These are phyloP conservation scores for human DNA, from an alignment of 2,113 vertebrate genomes.

Conservation along the genomic window GRCh38 chr2:137059001-137059500, in stretches of 20 bases:
- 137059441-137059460: neutral
- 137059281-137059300: neutral
- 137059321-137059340: neutral
- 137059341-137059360: neutral
- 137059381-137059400: neutral
- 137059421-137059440: neutral
- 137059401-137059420: neutral
- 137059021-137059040: neutral
- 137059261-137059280: neutral
- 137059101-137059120: neutral
- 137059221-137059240: too few relatives aligned
- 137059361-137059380: neutral
- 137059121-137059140: neutral
- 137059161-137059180: neutral
- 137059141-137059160: neutral
- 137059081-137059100: neutral
- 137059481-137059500: neutral
- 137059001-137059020: neutral
- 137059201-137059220: neutral
- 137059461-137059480: neutral
- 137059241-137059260: neutral
- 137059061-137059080: neutral
- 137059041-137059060: neutral
- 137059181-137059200: neutral
- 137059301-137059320: neutral